Conservation (phyloP, 2,888 invertebrate genomes). For the Eulithis testata region DNA sequence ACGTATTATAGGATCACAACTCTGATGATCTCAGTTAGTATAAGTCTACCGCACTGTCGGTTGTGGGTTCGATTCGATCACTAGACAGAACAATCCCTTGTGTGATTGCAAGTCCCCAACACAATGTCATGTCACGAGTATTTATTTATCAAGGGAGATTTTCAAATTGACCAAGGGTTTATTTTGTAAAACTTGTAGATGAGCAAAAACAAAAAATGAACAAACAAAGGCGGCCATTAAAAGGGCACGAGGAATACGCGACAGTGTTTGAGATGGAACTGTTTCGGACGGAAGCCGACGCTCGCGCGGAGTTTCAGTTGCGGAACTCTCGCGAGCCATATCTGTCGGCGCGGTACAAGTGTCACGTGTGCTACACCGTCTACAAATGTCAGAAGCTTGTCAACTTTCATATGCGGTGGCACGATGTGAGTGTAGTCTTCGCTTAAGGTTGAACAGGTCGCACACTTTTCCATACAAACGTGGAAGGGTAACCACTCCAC, state of each 20-base stretch:
- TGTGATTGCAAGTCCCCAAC: too few relatives aligned
- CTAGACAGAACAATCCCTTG: too few relatives aligned
- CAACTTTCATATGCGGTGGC: constrained; percentile 40
- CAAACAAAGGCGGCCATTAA: constrained; percentile 29
- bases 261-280: constrained; percentile 37
- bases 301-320: constrained; percentile 1
- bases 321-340: constrained; percentile 30
- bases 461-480: too few relatives aligned
- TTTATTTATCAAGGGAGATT: too few relatives aligned
- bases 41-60: too few relatives aligned
- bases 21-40: too few relatives aligned
- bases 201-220: constrained; percentile 21
- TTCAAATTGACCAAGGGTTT: too few relatives aligned
- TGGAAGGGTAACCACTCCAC: too few relatives aligned
- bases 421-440: constrained; percentile 37
- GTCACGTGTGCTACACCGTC: constrained; percentile 34
- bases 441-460: too few relatives aligned
- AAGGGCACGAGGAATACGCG: constrained; percentile 36
- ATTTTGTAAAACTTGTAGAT: neutral
- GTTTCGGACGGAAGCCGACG: constrained; percentile 16
- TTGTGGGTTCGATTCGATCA: too few relatives aligned
- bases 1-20: too few relatives aligned
- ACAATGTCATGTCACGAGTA: too few relatives aligned
- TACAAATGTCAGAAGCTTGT: constrained; percentile 38
- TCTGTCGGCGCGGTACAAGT: constrained; percentile 24